Base-by-base conservation (phyloP, 2,797 vertebrate species). In the Coccyzus lansbergi region DNA sequence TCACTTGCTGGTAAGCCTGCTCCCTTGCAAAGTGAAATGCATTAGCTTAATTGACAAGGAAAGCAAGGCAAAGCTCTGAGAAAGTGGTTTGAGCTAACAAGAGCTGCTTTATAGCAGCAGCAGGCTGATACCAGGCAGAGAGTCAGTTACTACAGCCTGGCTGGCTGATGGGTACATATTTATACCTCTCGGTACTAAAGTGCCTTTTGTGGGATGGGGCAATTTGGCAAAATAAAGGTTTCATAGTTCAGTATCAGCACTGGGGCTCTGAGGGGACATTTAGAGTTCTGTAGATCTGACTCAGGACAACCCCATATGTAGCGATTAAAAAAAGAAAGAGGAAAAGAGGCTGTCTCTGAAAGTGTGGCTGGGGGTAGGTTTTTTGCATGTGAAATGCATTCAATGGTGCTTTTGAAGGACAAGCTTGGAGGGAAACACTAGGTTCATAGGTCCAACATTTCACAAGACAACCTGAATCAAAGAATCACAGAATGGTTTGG, bases 401-500 rank as follows among this genome's bases (percentile, higher is more conserved):
- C 0, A 0, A 2, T 52, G 52, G 24, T 60, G 28, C 31, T 68
- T 38, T 38, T 33, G 49, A 31, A 7, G 9, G 40, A 31, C n/a
- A 40, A 79, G 15, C 25, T 78, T 69, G 55, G 71, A 85, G 53
- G 33, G 46, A 83, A 91, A 33, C 4, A 3, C 0, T 4, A 33
- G 71, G 22, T 78, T 74, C 33, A 10, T 4, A 8, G 11, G 20
- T 52, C 49, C 19, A 13, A 2, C 7, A 21, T 71, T 71, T 81
- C 79, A 31, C 6, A 17, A 52, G 44, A 42, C 36, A 76, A 52
- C 65, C 72, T 40, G 71, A 69, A 14, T 38, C 20, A 46, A 6
- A 21, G 44, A 46, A 46, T 46, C 44, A 46, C 46, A n/a, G n/a
- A n/a, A n/a, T n/a, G n/a, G n/a, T n/a, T n/a, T n/a, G n/a, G n/a